These are phyloP conservation scores for Scomber colias DNA, from an alignment of 2,113 vertebrate genomes.

Conservation along the genomic window DNA sequence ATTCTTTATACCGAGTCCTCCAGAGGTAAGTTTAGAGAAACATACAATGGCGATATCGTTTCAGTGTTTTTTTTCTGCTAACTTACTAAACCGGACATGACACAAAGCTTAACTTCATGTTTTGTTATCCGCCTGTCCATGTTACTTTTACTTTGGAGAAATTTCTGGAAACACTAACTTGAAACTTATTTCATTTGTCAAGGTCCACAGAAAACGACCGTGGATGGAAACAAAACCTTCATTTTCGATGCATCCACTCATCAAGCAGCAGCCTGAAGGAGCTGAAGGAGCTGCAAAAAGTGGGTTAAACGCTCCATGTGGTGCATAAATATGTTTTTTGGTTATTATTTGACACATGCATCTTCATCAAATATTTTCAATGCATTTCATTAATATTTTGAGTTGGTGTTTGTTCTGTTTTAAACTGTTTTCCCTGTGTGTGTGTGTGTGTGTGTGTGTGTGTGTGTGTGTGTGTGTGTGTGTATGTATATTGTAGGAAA, in stretches of 20 bases:
- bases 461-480: not conserved
- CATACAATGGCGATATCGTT: not conserved
- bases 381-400: too few species aligned
- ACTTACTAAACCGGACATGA: too few species aligned
- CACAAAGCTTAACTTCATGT: too few species aligned
- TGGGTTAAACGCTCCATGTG: conserved; percentile 21
- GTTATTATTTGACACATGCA: not conserved
- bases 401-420: too few species aligned
- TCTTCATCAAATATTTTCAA: not conserved
- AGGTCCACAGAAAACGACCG: conserved; percentile 24
- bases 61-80: not conserved
- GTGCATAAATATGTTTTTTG: not conserved
- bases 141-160: too few species aligned
- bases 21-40: conserved; percentile 30
- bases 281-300: conserved; percentile 1
- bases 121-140: too few species aligned
- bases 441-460: too few species aligned
- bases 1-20: not conserved
- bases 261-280: not conserved
- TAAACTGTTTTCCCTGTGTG: too few species aligned
- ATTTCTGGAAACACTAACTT: not conserved
- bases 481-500: conserved; percentile 39
- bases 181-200: not conserved
- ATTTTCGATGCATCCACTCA: conserved; percentile 14
- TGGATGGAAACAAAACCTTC: conserved; percentile 52